Evolutionary conservation across 2,888 invertebrate species (phyloP), one percentile per base, ranked within the genome.

Genomic region (Blastobasis lacticolella): DNA sequence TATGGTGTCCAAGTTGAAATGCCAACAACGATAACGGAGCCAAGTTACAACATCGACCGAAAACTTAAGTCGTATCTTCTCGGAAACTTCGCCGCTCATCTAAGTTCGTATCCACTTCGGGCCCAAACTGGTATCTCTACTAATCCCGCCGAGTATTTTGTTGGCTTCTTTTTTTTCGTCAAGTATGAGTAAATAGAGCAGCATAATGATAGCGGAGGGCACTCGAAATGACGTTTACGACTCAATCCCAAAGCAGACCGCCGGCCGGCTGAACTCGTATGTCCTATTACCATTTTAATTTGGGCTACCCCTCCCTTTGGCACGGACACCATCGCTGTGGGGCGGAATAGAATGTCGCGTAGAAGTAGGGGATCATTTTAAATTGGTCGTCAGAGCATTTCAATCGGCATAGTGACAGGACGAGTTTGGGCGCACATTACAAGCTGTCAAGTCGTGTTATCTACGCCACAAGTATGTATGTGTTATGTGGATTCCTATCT

Each of bases 171-270:
- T 74, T 71, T 74, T 73, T 73, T 71, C 73, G 58, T 69, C 67
- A 66, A 75, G 69, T 72, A 67, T 66, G 65, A 71, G 76, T 79
- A 83, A 81, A 84, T 81, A 80, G 80, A 75, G 69, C 75, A 73
- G 64, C 67, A 75, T 72, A 81, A 75, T 75, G 75, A 83, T 78
- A 71, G 78, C 73, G 63, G 69, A 73, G 77, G 69, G 74, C 75
- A 81, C 81, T 81, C 74, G 78, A 80, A 66, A 72, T 77, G 88
- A 87, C 86, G 69, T 88, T 88, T 88, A 88, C 85, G 86, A 85
- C 86, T 86, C 85, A 84, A 88, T 88, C 81, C 77, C 72, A 73
- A 83, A 79, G 75, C 83, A 75, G 74, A 75, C 74, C 77, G 80
- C 69, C 72, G 69, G 65, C 73, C 68, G 68, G 65, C 66, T 72